Base-by-base conservation (phyloP, 2,888 invertebrate species). In the Parnassius mnemosyne region DNA sequence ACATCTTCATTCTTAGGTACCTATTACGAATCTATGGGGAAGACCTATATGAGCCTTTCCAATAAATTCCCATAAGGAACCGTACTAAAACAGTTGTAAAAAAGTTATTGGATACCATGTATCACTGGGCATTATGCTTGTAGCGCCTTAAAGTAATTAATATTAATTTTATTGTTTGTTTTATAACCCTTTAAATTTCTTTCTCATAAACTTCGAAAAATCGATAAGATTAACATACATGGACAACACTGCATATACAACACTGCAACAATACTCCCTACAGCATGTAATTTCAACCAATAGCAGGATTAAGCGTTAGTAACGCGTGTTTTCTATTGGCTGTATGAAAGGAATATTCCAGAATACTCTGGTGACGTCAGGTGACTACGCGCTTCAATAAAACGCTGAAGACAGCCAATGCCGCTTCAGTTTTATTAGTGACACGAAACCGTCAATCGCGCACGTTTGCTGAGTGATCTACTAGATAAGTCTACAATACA, bases 361-460 rank as follows among this genome's bases (percentile, higher is more conserved):
- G 90, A 90, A 89, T 71, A 68, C 69, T 67, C 84, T 68, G 75
- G 85, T 86, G 87, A 87, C 85, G 85, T 84, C 80, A 66, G 62
- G 67, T 76, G 77, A 82, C 79, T 80, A 77, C 72, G 76, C 72
- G 71, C 73, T 64, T 72, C 69, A 67, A 68, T 76, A 72, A 83
- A 84, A 70, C 71, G 68, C 71, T 69, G 68, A 66, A 66, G 70
- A 67, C 66, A 81, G 80, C 81, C 84, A 83, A 43, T 53, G 63
- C 55, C 46, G 58, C 59, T 59, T 63, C 59, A 63, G 63, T 82
- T 77, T 87, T 85, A 89, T 83, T 89, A 84, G 75, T 78, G 79
- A 81, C 78, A 77, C 81, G 87, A 87, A 86, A 81, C 87, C 87
- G 88, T 83, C 87, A 85, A 86, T 89, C 89, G 89, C 85, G 89